A percentile compares a stretch with the other conserved stretches of the same genome.
phyloP scores from a whole-genome alignment of 2,888 invertebrate species.

The Apodemia hepburni region DNA sequence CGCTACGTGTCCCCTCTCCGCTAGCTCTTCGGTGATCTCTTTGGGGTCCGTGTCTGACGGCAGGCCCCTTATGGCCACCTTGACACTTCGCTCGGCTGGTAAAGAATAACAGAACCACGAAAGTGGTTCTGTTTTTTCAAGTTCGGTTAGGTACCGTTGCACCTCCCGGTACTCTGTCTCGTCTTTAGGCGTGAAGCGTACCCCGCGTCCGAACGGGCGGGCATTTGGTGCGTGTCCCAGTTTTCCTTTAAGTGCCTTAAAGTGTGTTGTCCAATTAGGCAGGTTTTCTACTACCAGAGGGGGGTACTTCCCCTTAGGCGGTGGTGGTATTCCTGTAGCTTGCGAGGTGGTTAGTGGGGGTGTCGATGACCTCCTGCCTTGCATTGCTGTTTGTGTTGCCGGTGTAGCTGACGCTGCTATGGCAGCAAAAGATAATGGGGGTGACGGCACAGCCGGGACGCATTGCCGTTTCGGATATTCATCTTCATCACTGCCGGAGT shows the following conservation, averaged over 20 bases:
- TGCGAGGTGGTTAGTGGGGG: too few relatives aligned
- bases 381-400: too few relatives aligned
- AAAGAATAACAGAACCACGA: background rate
- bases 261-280: too few relatives aligned
- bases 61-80: slow-evolving; percentile 30
- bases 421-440: too few relatives aligned
- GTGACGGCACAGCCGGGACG: background rate
- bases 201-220: background rate
- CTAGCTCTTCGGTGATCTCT: slow-evolving; percentile 17
- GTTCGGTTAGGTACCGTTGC: background rate
- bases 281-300: too few relatives aligned
- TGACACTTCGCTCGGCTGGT: background rate
- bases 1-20: slow-evolving; percentile 7
- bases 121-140: background rate
- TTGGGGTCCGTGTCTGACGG: slow-evolving; percentile 24
- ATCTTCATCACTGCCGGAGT: too few relatives aligned
- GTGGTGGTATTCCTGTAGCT: too few relatives aligned
- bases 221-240: background rate
- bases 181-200: background rate
- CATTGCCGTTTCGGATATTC: background rate
- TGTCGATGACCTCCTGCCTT: too few relatives aligned
- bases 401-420: too few relatives aligned
- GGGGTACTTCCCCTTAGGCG: too few relatives aligned
- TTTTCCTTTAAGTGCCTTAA: too few relatives aligned
- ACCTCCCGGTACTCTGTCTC: background rate